Evolutionary conservation across 2,113 vertebrate genomes (phyloP), one percentile per base, ranked within the genome.

Genomic region (Pipra filicauda): DNA sequence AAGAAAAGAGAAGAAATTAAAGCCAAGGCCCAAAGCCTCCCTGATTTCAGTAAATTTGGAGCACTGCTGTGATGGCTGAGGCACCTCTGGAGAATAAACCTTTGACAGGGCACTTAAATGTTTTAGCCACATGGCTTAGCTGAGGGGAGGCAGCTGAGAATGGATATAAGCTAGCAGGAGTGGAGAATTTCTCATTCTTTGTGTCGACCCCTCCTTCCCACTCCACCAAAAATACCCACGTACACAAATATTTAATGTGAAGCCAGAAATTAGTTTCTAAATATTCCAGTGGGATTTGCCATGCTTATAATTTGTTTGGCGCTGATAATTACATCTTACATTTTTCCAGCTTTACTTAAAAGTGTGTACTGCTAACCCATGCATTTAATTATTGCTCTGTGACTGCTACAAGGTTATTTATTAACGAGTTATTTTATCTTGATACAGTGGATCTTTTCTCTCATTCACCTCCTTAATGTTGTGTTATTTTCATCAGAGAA

Each of bases 401-500:
- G 85, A 93, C 98, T 97, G 93, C 97, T 97, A 96, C 97, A 97
- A 97, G 97, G 98, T 98, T 98, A 98, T 98, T 98, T 98, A 98
- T 98, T 98, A 98, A 98, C 97, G 97, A 98, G 97, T 97, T 98
- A 96, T 97, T 98, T 98, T 98, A 98, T 98, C 98, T 97, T 97
- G 96, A 98, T 97, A 98, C 96, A 96, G 97, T 97, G 95, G 95
- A 97, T 98, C 96, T 98, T 97, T 95, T 97, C 97, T 97, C 97
- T 96, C 94, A 91, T 88, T 98, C 89, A 89, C 95, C 93, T 97
- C 95, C 97, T 97, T 97, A 97, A 98, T 98, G 97, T 97, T 97
- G 97, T 97, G 97, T 98, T 98, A 98, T 98, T 98, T 98, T 98
- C 98, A 98, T 98, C 97, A 97, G 96, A 98, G 97, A 98, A 98